phyloP scores from a whole-genome alignment of 2,113 vertebrate species.

The Periophthalmus modestus region DNA sequence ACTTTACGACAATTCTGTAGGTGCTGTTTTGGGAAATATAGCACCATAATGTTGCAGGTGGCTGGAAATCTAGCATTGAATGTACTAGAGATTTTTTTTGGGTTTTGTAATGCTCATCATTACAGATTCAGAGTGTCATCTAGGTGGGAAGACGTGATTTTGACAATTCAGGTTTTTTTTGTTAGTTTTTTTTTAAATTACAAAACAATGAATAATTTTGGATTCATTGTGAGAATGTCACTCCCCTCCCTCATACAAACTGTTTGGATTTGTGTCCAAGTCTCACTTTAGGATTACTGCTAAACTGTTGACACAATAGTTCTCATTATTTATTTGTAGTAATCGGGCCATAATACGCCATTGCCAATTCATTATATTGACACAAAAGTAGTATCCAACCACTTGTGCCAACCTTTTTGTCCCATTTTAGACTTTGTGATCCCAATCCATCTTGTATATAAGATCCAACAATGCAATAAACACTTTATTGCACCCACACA shows the following conservation, averaged over 20 bases:
- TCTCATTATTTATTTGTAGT: constrained; percentile 15
- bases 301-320: constrained; percentile 17
- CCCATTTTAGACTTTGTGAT: constrained; percentile 43
- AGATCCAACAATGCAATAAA: constrained; percentile 73
- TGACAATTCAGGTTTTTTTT: background rate
- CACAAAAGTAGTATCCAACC: constrained; percentile 19
- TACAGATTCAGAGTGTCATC: constrained; percentile 22
- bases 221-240: constrained; percentile 30
- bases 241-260: background rate
- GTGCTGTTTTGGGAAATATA: constrained; percentile 43
- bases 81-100: constrained; percentile 54
- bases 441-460: constrained; percentile 64
- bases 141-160: constrained; percentile 28
- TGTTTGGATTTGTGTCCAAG: constrained; percentile 41
- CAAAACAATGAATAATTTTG: background rate
- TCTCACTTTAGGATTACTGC: constrained; percentile 44
- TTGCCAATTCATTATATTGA: constrained; percentile 23
- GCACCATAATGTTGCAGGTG: constrained; percentile 30
- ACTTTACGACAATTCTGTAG: constrained; percentile 50
- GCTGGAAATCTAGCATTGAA: constrained; percentile 57
- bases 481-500: constrained; percentile 67
- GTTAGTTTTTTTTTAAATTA: background rate
- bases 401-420: constrained; percentile 39
- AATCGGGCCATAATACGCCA: constrained; percentile 24
- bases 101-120: constrained; percentile 15